Evolutionary conservation across 2,113 vertebrate species (phyloP).

Genomic region (Megaptera novaeangliae): DNA sequence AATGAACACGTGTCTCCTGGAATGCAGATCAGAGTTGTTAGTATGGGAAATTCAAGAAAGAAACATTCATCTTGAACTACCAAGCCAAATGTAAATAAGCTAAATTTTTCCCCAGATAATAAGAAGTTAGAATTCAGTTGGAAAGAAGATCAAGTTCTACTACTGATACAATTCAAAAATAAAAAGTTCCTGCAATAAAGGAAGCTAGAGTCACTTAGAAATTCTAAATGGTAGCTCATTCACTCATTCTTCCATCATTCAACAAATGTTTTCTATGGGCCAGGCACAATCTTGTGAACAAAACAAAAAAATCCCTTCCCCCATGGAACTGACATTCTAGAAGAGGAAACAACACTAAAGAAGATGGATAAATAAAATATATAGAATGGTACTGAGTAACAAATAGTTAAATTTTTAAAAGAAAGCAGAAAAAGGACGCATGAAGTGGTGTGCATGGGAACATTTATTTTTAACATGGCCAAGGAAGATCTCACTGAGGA

Average conservation of each 20-base stretch:
- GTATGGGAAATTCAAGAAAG: not conserved
- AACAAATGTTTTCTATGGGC: not conserved
- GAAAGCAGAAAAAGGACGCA: not conserved
- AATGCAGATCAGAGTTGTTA: not conserved
- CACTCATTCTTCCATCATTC: not conserved
- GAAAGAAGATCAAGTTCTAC: not conserved
- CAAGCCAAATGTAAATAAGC: not conserved
- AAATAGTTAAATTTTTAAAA: not conserved
- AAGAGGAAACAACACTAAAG: not conserved
- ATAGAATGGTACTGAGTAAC: not conserved
- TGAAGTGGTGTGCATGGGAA: not conserved
- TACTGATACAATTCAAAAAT: not conserved
- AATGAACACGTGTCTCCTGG: not conserved
- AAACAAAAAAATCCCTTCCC: not conserved
- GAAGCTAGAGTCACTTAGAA: not conserved
- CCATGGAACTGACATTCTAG: not conserved
- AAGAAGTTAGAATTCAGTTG: not conserved
- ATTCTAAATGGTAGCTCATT: not conserved
- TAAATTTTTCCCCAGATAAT: not conserved
- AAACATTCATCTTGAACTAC: not conserved
- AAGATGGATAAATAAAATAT: not conserved
- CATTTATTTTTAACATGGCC: not conserved
- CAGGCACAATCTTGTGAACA: not conserved
- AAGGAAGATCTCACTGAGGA: not conserved
- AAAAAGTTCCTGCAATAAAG: not conserved